Evolutionary conservation across 2,113 vertebrate genomes (phyloP).

Genomic region (Oplegnathus fasciatus): DNA sequence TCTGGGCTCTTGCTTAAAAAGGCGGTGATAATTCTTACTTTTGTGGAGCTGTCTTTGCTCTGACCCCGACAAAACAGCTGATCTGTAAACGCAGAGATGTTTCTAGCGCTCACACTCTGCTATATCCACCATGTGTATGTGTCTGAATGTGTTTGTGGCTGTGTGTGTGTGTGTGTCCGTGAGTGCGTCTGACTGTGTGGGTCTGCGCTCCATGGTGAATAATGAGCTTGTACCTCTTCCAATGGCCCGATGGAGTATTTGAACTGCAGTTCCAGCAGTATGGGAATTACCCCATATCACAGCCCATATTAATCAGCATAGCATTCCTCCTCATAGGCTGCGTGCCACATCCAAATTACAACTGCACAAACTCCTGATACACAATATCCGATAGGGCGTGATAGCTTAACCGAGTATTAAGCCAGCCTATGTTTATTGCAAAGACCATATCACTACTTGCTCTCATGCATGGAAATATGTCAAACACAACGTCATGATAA

Average conservation of each 20-base stretch:
- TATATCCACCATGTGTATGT: neutral
- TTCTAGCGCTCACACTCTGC: neutral
- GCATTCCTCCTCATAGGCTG: conserved; percentile 36
- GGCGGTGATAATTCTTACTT: conserved; percentile 30
- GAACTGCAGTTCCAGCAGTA: conserved; percentile 72
- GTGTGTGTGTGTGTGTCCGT: neutral
- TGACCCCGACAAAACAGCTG: conserved; percentile 50
- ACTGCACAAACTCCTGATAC: conserved; percentile 31
- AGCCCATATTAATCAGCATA: conserved; percentile 70
- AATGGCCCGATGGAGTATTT: conserved; percentile 57
- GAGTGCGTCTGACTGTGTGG: conserved; percentile 20
- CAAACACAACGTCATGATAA: conserved; percentile 42
- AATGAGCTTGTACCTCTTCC: conserved; percentile 69
- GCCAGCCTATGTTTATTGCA: conserved; percentile 42
- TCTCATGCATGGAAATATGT: conserved; percentile 42
- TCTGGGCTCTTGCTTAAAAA: conserved; percentile 6
- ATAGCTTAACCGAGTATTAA: conserved; percentile 44
- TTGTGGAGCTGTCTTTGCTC: conserved; percentile 13
- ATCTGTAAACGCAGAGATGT: conserved; percentile 45
- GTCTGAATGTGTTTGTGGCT: neutral
- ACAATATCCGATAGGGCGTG: conserved; percentile 18
- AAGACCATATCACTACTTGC: conserved; percentile 19
- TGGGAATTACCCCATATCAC: conserved; percentile 65
- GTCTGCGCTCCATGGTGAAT: conserved; percentile 46
- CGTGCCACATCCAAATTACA: conserved; percentile 28